Conservation (phyloP, 2,888 invertebrate species). For the Pantelozetes paolii region DNA sequence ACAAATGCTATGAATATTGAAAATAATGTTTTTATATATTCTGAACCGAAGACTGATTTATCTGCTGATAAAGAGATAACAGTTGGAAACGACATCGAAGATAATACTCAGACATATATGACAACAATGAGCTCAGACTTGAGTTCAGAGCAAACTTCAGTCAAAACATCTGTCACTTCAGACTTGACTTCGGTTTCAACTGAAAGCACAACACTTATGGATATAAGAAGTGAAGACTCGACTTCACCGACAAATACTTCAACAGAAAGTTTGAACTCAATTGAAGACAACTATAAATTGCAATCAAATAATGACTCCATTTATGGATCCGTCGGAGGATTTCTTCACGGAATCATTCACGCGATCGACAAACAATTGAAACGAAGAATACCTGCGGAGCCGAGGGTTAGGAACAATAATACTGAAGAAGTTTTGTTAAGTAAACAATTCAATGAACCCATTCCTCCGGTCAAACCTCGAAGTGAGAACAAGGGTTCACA, state of each 20-base stretch:
- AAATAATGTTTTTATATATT: not conserved
- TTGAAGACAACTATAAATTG: not conserved
- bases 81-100: not conserved
- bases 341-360: constrained; percentile 35
- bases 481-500: not conserved
- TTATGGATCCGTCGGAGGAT: not conserved
- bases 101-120: not conserved
- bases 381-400: constrained; percentile 26
- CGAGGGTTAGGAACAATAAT: constrained; percentile 16
- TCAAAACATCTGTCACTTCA: too few relatives aligned
- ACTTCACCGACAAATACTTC: not conserved
- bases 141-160: too few relatives aligned
- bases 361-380: constrained; percentile 33
- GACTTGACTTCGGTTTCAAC: too few relatives aligned
- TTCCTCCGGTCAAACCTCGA: not conserved
- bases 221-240: not conserved
- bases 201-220: too few relatives aligned
- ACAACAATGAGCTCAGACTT: too few relatives aligned
- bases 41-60: not conserved
- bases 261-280: not conserved
- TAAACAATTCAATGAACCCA: not conserved
- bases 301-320: not conserved
- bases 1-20: too few relatives aligned
- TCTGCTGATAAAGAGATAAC: not conserved
- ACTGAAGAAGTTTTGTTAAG: not conserved